Evolutionary conservation across 2,113 vertebrate genomes (phyloP), one percentile per base, ranked within the genome.

Genomic region (Rutilus rutilus): DNA sequence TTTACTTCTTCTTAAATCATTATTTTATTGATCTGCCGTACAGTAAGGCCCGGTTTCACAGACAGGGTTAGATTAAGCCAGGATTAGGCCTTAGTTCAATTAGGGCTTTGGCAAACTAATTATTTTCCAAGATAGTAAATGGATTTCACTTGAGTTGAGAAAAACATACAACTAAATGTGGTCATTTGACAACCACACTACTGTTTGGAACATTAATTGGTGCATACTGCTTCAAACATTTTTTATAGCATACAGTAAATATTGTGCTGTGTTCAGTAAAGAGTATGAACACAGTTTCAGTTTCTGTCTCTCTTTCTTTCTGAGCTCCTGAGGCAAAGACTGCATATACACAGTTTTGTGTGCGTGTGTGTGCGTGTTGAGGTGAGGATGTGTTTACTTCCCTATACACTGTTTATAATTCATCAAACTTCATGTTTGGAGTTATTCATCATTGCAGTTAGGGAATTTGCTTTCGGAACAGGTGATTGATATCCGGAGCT

Each of bases 371-470:
- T 19, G 52, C 19, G 47, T 59, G 50, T 42, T 54, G 52, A 54
- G 52, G 17, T 78, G 77, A 62, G 54, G 6, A 25, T 62, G 57
- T 57, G 54, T n/a, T 60, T 78, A n/a, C 77, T 59, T n/a, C 6
- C 30, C 36, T 2, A 0, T 39, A n/a, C 30, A 6, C 27, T 52
- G 79, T 47, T 60, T 36, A 52, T 65, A 47, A 85, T 85, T 77
- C 30, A 33, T 85, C 59, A 52, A 36, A 64, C 23, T 64, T 78
- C 4, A 65, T 5, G 39, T 77, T 15, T 3, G 12, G 39, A 64
- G 74, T 65, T 62, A 64, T 85, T 78, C 59, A 85, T 85, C 74
- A 78, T 64, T 65, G 8, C 12, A 47, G 57, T 27, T 17, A 12
- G 10, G 23, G 12, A 6, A 1, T 36, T 62, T 79, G 25, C 21